Base-by-base conservation (phyloP, 2,797 vertebrate genomes). In the Hipposideros larvatus region DNA sequence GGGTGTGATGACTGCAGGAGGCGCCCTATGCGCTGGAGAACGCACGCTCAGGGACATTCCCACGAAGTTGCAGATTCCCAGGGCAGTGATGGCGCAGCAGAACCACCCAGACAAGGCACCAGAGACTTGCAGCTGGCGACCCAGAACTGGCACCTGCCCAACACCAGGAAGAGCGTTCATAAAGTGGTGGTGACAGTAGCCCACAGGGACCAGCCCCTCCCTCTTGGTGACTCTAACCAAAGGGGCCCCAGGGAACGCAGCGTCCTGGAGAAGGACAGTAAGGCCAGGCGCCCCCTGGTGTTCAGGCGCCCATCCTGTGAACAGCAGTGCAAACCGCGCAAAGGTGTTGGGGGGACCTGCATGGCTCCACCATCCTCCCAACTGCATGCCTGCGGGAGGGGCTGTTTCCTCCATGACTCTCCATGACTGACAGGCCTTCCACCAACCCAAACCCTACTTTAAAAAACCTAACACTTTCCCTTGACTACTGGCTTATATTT, bases 21-120 rank as follows among this genome's bases (percentile, higher is more conserved):
- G 24, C 31, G 5, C n/a, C 48, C 53, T 15, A 0, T 18, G 51
- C 15, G 4, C 71, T 13, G 37, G 46, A 53, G 70, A 24, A 26
- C 8, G 0, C 7, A 24, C 13, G 19, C 66, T 22, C 14, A 7
- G 7, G 26, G 43, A n/a, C 31, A 15, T 1, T 1, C 13, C 43
- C 86, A 57, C 10, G 0, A 1, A 71, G 43, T 10, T 41, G 74
- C 19, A 22, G 61, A 37, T 16, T 61, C 18, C 74, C 63, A 13
- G 7, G 19, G 37, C 7, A 10, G 55, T 0, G 1, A 22, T 19
- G 37, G 22, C 0, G 0, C 53, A 10, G 79, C 21, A 53, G 70
- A 71, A 13, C 31, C 46, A 46, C 26, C 14, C 43, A 66, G 63
- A 61, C 43, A 31, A 11, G 5, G n/a, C 53, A 24, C 18, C 46